Evolutionary conservation across 1,140 invertebrate genomes (phyloP).

Genomic region (Triops longicaudatus): DNA sequence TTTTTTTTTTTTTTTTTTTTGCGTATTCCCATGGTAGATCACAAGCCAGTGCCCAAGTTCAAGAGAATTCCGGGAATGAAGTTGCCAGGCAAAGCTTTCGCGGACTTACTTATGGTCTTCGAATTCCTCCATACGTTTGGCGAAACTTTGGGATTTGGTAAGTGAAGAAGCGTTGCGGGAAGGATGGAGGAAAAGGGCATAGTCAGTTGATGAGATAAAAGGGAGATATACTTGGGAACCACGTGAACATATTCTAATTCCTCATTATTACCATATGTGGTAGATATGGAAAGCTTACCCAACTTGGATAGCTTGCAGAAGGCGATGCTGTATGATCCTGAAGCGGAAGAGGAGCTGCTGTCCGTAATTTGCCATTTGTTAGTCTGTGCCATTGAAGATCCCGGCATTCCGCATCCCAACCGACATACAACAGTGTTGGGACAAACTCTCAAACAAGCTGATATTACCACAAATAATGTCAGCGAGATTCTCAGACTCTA

Average conservation of each 20-base stretch:
- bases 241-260: no score
- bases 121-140: slow-evolving; percentile 95
- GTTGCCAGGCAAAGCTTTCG: slow-evolving; percentile 75
- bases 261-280: not conserved
- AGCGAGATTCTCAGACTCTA: slow-evolving; percentile 86
- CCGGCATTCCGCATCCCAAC: slow-evolving; percentile 73
- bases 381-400: slow-evolving; percentile 87
- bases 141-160: slow-evolving; percentile 82
- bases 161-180: slow-evolving; percentile 34
- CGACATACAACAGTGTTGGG: slow-evolving; percentile 76
- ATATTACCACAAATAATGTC: slow-evolving; percentile 83
- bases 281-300: slow-evolving; percentile 78
- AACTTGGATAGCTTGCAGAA: slow-evolving; percentile 75
- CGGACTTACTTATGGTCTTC: slow-evolving; percentile 84
- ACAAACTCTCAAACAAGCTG: slow-evolving; percentile 81
- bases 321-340: slow-evolving; percentile 71
- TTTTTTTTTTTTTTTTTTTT: not conserved
- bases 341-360: slow-evolving; percentile 76
- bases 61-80: slow-evolving; percentile 70
- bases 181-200: not conserved
- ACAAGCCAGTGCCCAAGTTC: slow-evolving; percentile 62
- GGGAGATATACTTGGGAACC: no score
- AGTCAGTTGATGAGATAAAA: no score
- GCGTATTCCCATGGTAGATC: slow-evolving; percentile 42
- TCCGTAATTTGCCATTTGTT: slow-evolving; percentile 81